Percentiles rank a stretch among this genome's conserved stretches.
Evolutionary conservation across 2,888 invertebrate species (phyloP).

Genomic region (Oconnorella tubifera): DNA sequence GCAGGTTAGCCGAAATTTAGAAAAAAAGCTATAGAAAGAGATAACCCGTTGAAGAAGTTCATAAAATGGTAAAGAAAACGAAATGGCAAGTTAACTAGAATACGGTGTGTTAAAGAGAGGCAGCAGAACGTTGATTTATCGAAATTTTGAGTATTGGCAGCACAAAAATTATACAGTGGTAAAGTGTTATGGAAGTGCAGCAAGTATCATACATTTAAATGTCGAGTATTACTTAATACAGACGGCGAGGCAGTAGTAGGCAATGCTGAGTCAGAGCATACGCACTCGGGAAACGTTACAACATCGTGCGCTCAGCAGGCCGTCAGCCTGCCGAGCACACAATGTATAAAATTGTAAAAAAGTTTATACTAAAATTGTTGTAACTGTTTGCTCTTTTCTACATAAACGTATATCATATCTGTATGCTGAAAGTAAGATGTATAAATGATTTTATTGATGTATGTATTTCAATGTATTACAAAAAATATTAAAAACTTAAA

Average conservation of each 20-base stretch:
- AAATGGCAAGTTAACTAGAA: background rate
- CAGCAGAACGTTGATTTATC: background rate
- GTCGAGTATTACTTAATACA: background rate
- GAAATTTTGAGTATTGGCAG: background rate
- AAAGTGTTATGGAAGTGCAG: background rate
- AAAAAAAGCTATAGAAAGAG: no score
- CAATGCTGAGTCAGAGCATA: background rate
- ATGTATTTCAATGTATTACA: no score
- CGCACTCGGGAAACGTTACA: background rate
- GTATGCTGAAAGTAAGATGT: no score
- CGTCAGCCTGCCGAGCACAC: no score
- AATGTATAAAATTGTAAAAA: no score
- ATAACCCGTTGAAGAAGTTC: no score
- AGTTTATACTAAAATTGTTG: no score
- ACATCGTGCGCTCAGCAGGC: background rate
- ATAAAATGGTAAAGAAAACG: background rate
- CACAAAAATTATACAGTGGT: background rate
- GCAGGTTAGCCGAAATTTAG: no score
- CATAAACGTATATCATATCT: no score
- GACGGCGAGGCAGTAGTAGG: background rate
- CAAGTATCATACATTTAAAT: constrained; percentile 1
- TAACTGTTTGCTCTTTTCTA: no score
- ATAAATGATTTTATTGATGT: no score
- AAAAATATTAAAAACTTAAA: no score
- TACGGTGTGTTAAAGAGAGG: background rate